Evolutionary conservation across 1,140 invertebrate genomes (phyloP).

Genomic region (Heliconius himera): DNA sequence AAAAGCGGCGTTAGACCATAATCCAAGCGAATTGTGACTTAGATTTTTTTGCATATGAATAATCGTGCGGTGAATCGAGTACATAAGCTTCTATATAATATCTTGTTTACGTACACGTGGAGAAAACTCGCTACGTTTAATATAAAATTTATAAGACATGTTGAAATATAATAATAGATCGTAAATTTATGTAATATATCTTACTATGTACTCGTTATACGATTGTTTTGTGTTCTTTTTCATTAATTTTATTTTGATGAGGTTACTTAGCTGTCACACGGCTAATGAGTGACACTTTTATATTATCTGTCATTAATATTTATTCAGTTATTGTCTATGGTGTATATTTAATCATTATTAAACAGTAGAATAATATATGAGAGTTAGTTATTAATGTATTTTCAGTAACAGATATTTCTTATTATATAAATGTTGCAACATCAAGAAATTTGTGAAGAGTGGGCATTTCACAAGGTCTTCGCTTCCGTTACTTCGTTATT

Average conservation of each 20-base stretch:
- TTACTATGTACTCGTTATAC: neutral
- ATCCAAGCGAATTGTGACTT: conserved; percentile 67
- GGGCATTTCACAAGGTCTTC: neutral
- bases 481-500: neutral
- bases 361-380: neutral
- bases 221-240: conserved; percentile 4
- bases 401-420: neutral
- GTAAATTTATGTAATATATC: conserved; percentile 9
- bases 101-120: conserved; percentile 37
- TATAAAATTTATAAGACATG: neutral
- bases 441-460: neutral
- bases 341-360: neutral
- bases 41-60: conserved; percentile 70
- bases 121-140: conserved; percentile 13
- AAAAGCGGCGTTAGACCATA: conserved; percentile 73
- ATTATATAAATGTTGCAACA: neutral
- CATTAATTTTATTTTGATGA: neutral
- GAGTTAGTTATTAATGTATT: neutral
- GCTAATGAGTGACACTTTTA: neutral
- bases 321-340: conserved; percentile 1
- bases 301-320: neutral
- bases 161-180: conserved; percentile 2
- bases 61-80: conserved; percentile 51
- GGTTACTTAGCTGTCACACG: neutral
- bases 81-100: conserved; percentile 48